Evolutionary conservation across 2,888 invertebrate genomes (phyloP).

Genomic region (Ditula angustiorana): DNA sequence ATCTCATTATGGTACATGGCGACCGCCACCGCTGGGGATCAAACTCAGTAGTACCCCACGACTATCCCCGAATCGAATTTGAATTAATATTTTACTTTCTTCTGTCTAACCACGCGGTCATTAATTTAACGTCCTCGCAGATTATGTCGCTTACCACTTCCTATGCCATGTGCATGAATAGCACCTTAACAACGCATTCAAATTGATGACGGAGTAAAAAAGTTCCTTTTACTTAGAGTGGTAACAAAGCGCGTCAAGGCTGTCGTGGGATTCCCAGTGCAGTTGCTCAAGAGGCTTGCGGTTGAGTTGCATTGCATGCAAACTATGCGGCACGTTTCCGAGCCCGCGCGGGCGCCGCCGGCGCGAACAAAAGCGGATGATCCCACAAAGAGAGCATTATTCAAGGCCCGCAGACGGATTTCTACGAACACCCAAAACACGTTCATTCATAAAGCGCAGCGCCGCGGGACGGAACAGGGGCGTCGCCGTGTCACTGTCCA

Average conservation of each 20-base stretch:
- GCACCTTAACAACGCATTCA: conserved; percentile 16
- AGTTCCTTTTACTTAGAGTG: conserved; percentile 58
- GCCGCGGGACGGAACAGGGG: conserved; percentile 62
- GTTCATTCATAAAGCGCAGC: conserved; percentile 69
- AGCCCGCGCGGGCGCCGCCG: conserved; percentile 46
- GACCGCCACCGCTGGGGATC: too few relatives aligned
- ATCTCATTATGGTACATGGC: too few relatives aligned
- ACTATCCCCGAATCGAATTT: too few relatives aligned
- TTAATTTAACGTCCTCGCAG: conserved; percentile 21
- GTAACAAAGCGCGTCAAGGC: conserved; percentile 72
- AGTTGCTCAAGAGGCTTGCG: conserved; percentile 65
- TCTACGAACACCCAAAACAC: conserved; percentile 68
- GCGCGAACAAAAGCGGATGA: conserved; percentile 50
- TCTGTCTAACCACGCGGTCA: too few relatives aligned
- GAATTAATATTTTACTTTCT: too few relatives aligned
- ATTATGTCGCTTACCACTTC: conserved; percentile 2
- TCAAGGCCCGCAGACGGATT: conserved; percentile 48
- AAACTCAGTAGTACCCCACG: too few relatives aligned
- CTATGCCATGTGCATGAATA: not conserved
- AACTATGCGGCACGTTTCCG: conserved; percentile 66
- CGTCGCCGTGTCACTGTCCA: conserved; percentile 53
- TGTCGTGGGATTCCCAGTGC: conserved; percentile 62
- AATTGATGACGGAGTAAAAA: conserved; percentile 45
- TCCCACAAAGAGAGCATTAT: conserved; percentile 55
- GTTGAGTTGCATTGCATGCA: conserved; percentile 56